Evolutionary conservation across 2,888 invertebrate genomes (phyloP), one percentile per base, ranked within the genome.

Genomic region (Tortricodes alternella): DNA sequence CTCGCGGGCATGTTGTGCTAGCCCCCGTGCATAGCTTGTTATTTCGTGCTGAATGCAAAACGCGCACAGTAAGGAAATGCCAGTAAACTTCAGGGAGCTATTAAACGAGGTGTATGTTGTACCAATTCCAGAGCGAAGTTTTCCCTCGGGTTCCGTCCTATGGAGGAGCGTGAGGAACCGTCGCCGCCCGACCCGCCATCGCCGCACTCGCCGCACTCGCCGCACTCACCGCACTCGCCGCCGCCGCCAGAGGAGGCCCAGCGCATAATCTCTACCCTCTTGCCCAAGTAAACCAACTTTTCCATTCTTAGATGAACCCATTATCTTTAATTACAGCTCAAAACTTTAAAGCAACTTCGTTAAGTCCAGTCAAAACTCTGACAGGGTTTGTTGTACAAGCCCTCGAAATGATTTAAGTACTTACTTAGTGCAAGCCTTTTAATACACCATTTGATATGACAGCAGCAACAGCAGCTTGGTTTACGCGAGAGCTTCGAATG

Each of bases 171-270:
- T 75, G 92, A 83, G 68, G 89, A 89, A 77, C 91, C 78, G 63
- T 84, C 86, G 58, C 71, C 71, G 6, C 95, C 95, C 51, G 94
- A 85, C 57, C 85, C 89, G 57, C 85, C 85, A 24, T 90, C 89
- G n/a, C 88, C 90, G 39, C 85, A 24, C 34, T 37, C 49, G 27
- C 95, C 95, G 59, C 95, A 67, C 61, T 90, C 89, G n/a, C 88
- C 90, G 39, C 85, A 67, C 61, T 90, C 89, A n/a, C 88, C 90
- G 39, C 85, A 67, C 61, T 90, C 88, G 34, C 95, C 95, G 59
- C 95, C 95, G 46, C 95, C 95, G 37, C 95, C 95, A 0, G 95
- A 95, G 78, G 95, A 95, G 82, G 95, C 95, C 9, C 92, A 95
- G 78, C 91, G 95, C 61, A 94, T 95, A 68, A 95, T 95, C 66